Conservation (phyloP, 2,888 invertebrate genomes). For the Hyppa rectilinea region DNA sequence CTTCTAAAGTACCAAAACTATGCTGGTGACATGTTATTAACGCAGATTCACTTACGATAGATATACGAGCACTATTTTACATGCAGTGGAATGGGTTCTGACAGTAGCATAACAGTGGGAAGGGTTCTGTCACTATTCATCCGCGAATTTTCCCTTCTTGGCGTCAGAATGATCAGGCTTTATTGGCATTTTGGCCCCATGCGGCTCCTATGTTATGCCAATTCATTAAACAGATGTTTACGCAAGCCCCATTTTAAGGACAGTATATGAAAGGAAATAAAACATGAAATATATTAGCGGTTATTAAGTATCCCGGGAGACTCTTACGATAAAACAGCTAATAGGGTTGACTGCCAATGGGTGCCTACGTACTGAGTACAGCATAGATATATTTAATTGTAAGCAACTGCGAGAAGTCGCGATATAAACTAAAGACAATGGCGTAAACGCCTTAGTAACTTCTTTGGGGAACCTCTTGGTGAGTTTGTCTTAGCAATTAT, state of each 20-base stretch:
- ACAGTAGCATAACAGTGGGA: slow-evolving; percentile 24
- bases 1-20: slow-evolving; percentile 38
- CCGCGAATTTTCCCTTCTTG: slow-evolving; percentile 22
- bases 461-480: slow-evolving; percentile 39
- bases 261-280: slow-evolving; percentile 7
- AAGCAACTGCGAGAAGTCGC: slow-evolving; percentile 3
- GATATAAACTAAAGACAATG: slow-evolving; percentile 33
- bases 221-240: slow-evolving; percentile 43
- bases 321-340: slow-evolving; percentile 31
- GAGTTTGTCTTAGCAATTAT: slow-evolving; percentile 30
- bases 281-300: slow-evolving; percentile 22
- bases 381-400: slow-evolving; percentile 26
- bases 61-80: slow-evolving; percentile 50
- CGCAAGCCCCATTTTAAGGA: slow-evolving; percentile 7
- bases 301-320: slow-evolving; percentile 9
- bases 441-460: slow-evolving; percentile 11
- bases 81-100: slow-evolving; percentile 25
- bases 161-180: slow-evolving; percentile 33
- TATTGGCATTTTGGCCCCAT: slow-evolving; percentile 30
- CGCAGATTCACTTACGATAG: slow-evolving; percentile 45
- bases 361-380: slow-evolving; percentile 27
- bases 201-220: slow-evolving; percentile 21
- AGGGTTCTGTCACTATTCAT: slow-evolving; percentile 33
- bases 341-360: slow-evolving; percentile 28
- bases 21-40: slow-evolving; percentile 51